Conservation (phyloP, 1,140 invertebrate species). For the Halesus radiatus region DNA sequence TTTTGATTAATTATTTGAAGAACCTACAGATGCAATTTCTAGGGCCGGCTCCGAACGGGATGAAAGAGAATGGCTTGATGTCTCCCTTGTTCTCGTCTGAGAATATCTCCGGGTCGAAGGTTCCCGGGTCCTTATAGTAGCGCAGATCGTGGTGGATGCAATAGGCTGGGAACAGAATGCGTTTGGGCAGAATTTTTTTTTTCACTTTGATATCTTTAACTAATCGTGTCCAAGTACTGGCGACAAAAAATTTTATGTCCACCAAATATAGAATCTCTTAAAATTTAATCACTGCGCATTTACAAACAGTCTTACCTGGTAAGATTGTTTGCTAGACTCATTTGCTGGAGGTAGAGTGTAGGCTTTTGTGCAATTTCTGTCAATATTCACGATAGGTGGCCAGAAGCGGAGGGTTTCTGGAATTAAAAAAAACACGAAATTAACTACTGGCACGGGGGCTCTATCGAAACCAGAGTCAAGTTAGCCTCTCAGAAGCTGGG, state of each 20-base stretch:
- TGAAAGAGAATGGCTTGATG: constrained; percentile 59
- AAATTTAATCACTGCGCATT: no score
- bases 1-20: no score
- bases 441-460: no score
- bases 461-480: no score
- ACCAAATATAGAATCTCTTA: no score
- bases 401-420: constrained; percentile 69
- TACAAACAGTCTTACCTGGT: not conserved
- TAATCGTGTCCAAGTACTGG: no score
- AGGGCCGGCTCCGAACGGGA: constrained; percentile 61
- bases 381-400: constrained; percentile 62
- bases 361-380: constrained; percentile 61
- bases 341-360: constrained; percentile 56
- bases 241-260: no score
- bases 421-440: constrained; percentile 30
- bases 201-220: no score
- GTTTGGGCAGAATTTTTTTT: not conserved
- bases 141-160: constrained; percentile 64
- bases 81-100: constrained; percentile 58
- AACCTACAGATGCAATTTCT: constrained; percentile 67
- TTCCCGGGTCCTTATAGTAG: constrained; percentile 71
- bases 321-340: not conserved
- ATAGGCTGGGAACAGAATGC: constrained; percentile 57
- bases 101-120: constrained; percentile 66
- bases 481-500: no score